These are phyloP conservation scores for Acanthurus leucopareius DNA, from an alignment of 2,797 vertebrate species.

Conservation along the genomic window DNA sequence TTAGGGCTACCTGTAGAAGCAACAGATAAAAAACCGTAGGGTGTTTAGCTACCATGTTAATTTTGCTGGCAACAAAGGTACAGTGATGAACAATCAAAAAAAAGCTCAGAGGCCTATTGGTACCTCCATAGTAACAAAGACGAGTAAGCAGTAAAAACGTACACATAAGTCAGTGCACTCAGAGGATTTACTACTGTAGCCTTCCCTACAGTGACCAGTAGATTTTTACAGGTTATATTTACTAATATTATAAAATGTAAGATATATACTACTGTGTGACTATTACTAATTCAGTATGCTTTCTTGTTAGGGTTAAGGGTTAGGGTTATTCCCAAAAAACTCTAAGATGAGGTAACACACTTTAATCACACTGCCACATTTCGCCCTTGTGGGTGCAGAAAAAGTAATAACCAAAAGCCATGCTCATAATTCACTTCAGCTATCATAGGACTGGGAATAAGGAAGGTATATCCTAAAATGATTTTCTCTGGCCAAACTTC, in stretches of 20 bases:
- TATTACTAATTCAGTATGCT: no score
- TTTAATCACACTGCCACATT: no score
- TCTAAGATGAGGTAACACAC: no score
- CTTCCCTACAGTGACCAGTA: not conserved
- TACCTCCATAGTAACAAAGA: not conserved
- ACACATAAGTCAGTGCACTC: not conserved
- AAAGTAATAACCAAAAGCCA: not conserved
- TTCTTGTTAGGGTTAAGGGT: no score
- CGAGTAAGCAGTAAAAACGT: not conserved
- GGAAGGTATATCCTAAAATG: not conserved
- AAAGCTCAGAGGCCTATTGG: not conserved
- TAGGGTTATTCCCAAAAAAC: no score
- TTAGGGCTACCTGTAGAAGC: slow-evolving; percentile 2
- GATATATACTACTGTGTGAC: no score
- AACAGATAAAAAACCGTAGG: not conserved
- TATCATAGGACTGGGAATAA: not conserved
- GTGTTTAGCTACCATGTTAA: slow-evolving; percentile 3
- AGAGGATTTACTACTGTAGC: not conserved
- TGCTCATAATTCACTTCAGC: not conserved
- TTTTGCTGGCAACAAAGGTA: not conserved
- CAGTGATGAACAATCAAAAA: not conserved
- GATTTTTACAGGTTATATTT: no score
- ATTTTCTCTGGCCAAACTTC: not conserved
- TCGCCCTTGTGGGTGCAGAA: no score
- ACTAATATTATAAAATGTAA: no score